phyloP scores from a whole-genome alignment of 2,797 vertebrate species.

The Leucoraja ocellata region DNA sequence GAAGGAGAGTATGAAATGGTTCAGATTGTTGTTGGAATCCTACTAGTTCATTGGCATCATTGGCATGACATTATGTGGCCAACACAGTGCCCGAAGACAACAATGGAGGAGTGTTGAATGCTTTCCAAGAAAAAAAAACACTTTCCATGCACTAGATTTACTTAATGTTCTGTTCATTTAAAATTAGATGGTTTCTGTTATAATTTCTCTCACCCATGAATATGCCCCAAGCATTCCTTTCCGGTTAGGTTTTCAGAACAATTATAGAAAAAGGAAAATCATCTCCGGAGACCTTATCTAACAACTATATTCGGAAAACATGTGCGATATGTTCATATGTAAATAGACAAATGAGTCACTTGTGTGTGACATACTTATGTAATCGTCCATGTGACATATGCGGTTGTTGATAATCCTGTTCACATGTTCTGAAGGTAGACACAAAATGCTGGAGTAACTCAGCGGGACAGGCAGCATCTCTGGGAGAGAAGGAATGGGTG shows the following conservation, averaged over 20 bases:
- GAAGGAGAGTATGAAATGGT: background rate
- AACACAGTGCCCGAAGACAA: background rate
- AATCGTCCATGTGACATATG: too few relatives aligned
- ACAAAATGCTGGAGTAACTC: too few relatives aligned
- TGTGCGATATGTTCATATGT: background rate
- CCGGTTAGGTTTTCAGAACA: background rate
- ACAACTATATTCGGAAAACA: background rate
- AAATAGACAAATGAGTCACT: background rate
- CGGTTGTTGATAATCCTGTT: too few relatives aligned
- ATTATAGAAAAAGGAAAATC: background rate
- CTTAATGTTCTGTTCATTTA: background rate
- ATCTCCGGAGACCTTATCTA: background rate
- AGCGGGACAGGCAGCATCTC: too few relatives aligned
- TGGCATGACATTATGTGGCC: background rate
- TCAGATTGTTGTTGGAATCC: background rate
- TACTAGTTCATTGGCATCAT: background rate
- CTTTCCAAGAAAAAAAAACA: background rate
- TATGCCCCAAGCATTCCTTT: background rate
- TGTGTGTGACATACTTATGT: background rate
- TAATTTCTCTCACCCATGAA: background rate
- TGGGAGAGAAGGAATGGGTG: too few relatives aligned
- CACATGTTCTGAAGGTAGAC: too few relatives aligned
- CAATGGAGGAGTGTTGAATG: background rate
- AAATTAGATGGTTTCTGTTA: background rate
- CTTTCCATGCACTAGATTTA: background rate